Evolutionary conservation across 2,113 vertebrate genomes (phyloP).

Genomic region (Sterna hirundo): DNA sequence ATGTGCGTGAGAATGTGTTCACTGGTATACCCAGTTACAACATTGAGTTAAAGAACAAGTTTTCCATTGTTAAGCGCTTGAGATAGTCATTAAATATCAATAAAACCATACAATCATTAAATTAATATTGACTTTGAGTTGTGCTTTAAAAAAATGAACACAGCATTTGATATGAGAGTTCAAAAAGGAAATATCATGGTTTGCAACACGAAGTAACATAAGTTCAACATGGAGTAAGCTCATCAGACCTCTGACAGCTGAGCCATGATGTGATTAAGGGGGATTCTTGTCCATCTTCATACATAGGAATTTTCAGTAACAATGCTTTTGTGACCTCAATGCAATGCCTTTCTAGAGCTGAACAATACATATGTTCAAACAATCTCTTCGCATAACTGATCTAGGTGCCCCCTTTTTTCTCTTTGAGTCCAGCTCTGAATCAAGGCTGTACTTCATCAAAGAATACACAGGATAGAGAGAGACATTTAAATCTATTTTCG

Average conservation of each 20-base stretch:
- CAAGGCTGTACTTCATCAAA: background rate
- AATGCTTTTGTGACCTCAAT: background rate
- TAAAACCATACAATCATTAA: slow-evolving; percentile 12
- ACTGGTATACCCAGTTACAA: slow-evolving; percentile 4
- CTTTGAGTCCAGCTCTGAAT: background rate
- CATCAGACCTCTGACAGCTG: background rate
- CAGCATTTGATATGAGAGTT: slow-evolving; percentile 24
- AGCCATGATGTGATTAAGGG: background rate
- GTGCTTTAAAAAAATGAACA: slow-evolving; percentile 22
- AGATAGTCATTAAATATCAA: background rate
- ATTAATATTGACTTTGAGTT: slow-evolving; percentile 32
- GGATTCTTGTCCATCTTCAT: background rate
- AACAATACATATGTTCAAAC: background rate
- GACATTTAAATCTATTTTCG: background rate
- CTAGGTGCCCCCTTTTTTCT: background rate
- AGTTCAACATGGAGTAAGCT: slow-evolving; percentile 7
- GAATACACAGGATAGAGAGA: background rate
- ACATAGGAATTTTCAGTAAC: background rate
- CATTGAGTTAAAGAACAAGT: slow-evolving; percentile 24
- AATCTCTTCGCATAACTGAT: background rate
- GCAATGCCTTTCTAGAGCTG: background rate
- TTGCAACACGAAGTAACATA: background rate
- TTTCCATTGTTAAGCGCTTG: background rate
- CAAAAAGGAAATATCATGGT: slow-evolving; percentile 44
- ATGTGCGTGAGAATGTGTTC: slow-evolving; percentile 71